Base-by-base conservation (phyloP, 2,888 invertebrate genomes). In the Dexiosoma caninum region DNA sequence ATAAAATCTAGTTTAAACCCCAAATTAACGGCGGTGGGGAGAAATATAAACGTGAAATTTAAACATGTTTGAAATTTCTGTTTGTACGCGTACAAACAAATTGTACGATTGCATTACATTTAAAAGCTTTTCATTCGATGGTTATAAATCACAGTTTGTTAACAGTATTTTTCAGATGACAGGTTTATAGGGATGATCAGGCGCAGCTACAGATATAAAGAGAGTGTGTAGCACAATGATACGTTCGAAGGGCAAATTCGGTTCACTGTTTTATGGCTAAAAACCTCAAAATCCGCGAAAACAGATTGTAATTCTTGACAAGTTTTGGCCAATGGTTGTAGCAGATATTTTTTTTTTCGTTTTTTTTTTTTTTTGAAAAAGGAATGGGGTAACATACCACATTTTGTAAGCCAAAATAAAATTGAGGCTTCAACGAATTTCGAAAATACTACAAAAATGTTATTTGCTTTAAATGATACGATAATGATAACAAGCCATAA, bases 101-200 rank as follows among this genome's bases (percentile, higher is more conserved):
- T 67, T 57, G 59, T 67, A 69, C 77, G 74, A 81, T 77, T 77
- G 81, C 72, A 64, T 77, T 77, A 69, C 69, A 77, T 77, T 77
- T 82, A 82, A 83, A 82, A 82, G 82, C 82, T 81, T 81, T 81
- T 70, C 44, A 32, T 66, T 44, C 37, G 16, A 40, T 30, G 66
- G 49, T 32, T 77, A 83, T 83, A 83, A 83, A 83, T 83, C 79
- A 83, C 79, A 71, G 74, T 70, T 78, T 78, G 78, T 78, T 82
- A 78, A 67, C 81, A 82, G 78, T 78, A 78, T 82, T 82, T 78
- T 82, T n/a, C 70, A 57, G 66, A 66, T 78, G 78, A 82, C 81
- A 82, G 78, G 60, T 82, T 82, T 81, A 81, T 77, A 81, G 81
- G 77, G 77, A 77, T n/a, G n/a, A n/a, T 81, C 77, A 77, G 44